Evolutionary conservation across 1,140 invertebrate species (phyloP).

Genomic region (Listronotus bonariensis): DNA sequence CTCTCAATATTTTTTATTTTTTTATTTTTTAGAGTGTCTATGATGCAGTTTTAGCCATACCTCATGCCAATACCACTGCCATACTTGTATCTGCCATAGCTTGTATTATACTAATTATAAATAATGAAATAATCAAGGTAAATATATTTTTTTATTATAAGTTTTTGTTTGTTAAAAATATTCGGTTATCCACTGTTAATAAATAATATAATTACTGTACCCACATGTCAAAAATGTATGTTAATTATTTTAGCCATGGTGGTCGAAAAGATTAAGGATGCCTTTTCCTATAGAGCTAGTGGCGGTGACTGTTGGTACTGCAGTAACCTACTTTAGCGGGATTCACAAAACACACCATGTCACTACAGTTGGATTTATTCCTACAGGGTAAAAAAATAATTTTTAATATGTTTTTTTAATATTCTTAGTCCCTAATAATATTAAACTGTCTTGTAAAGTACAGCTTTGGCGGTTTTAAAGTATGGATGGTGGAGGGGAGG

Average conservation of each 20-base stretch:
- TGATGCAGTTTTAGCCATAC: constrained; percentile 66
- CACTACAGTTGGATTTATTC: constrained; percentile 74
- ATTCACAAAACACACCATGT: constrained; percentile 66
- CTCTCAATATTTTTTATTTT: no score
- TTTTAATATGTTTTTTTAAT: no score
- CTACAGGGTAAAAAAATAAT: constrained; percentile 68
- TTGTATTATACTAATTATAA: constrained; percentile 71
- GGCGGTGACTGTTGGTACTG: constrained; percentile 76
- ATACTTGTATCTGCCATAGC: constrained; percentile 71
- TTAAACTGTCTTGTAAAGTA: no score
- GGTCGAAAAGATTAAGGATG: constrained; percentile 72
- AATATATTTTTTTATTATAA: constrained; percentile 30
- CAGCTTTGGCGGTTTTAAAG: no score
- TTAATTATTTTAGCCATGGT: constrained; percentile 65
- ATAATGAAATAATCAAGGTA: constrained; percentile 82
- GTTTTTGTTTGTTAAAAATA: not conserved
- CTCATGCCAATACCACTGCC: constrained; percentile 67
- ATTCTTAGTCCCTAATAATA: no score
- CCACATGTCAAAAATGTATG: no score
- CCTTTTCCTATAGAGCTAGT: constrained; percentile 88
- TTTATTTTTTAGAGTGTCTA: constrained; percentile 67
- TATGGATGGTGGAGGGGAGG: no score
- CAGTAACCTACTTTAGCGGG: constrained; percentile 66
- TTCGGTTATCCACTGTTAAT: not conserved
- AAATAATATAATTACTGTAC: not conserved